phyloP scores from a whole-genome alignment of 1,140 invertebrate genomes.

The Meloidogyne exigua region DNA sequence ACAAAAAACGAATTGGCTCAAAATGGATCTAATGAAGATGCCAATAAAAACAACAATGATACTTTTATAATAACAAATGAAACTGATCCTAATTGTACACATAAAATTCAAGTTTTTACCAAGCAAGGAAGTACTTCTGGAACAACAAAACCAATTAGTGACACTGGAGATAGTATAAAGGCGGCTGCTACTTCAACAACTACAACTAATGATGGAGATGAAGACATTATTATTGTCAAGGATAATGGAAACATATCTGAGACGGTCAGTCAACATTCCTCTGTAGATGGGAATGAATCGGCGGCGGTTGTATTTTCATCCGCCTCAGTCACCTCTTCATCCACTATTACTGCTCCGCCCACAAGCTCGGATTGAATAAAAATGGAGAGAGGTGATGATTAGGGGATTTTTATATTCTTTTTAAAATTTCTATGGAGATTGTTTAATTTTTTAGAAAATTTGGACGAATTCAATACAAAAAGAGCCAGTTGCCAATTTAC shows the following conservation, averaged over 20 bases:
- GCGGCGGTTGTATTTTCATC: conserved; percentile 9
- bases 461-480: conserved; percentile 24
- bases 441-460: conserved; percentile 18
- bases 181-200: not conserved
- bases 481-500: conserved; percentile 17
- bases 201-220: conserved; percentile 9
- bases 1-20: not conserved
- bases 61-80: conserved; percentile 35
- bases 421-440: too few relatives aligned
- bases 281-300: conserved; percentile 8
- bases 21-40: not conserved
- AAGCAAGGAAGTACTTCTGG: conserved; percentile 6
- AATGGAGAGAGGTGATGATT: not conserved
- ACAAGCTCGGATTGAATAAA: conserved; percentile 9
- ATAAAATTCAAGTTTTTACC: conserved; percentile 35
- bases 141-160: not conserved
- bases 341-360: conserved; percentile 6
- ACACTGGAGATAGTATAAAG: not conserved
- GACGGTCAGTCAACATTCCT: conserved; percentile 33
- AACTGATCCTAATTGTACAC: conserved; percentile 29
- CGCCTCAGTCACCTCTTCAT: not conserved
- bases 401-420: not conserved
- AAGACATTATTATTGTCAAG: not conserved
- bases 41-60: not conserved
- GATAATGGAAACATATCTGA: conserved; percentile 25